Evolutionary conservation across 2,888 invertebrate genomes (phyloP).

Genomic region (Cerastis rubricosa): DNA sequence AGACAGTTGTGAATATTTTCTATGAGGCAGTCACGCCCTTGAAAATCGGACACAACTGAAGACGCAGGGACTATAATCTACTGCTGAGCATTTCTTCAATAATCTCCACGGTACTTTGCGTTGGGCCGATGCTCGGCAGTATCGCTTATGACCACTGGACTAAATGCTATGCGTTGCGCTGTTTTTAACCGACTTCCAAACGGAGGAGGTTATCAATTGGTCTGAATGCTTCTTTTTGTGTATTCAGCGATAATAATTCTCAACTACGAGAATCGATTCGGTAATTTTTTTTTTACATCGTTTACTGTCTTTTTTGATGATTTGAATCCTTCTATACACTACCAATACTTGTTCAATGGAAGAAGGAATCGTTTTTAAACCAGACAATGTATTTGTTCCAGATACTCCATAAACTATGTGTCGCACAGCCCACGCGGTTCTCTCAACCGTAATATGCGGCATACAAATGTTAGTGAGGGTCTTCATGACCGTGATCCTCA

Average conservation of each 20-base stretch:
- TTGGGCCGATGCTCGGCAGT: not conserved
- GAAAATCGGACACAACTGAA: not conserved
- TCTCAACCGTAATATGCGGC: conserved; percentile 80
- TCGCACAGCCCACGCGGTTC: conserved; percentile 80
- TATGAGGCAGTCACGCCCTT: not conserved
- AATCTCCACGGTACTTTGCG: not conserved
- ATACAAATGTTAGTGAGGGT: conserved; percentile 84
- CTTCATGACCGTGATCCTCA: conserved; percentile 84
- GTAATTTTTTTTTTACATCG: not conserved
- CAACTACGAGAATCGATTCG: not conserved
- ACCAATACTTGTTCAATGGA: not conserved
- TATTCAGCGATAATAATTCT: not conserved
- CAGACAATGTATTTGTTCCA: conserved; percentile 59
- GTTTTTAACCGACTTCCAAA: not conserved
- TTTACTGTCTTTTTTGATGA: not conserved
- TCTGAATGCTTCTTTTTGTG: not conserved
- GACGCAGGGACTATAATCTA: not conserved
- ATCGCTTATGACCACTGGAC: not conserved
- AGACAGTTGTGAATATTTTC: not conserved
- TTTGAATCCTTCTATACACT: not conserved
- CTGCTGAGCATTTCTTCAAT: not conserved
- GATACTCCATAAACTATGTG: conserved; percentile 78
- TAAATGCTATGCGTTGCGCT: not conserved
- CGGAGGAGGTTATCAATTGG: not conserved
- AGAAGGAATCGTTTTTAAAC: not conserved